A percentile compares a stretch with the other conserved stretches of the same genome.
Conservation (phyloP, 2,797 vertebrate species). For the Siniperca obscura region DNA sequence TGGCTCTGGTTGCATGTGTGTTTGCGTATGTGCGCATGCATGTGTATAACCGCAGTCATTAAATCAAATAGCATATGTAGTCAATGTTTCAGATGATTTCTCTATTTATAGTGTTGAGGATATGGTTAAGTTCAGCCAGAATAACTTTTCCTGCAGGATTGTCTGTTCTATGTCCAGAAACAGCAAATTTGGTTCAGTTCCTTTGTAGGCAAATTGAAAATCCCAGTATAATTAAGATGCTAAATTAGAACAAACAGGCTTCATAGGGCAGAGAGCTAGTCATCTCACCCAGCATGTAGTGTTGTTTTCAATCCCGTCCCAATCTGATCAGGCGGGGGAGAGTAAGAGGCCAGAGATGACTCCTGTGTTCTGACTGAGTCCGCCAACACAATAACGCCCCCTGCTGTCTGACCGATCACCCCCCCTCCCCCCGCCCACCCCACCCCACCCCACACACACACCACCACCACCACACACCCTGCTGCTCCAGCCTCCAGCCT, state of each 20-base stretch:
- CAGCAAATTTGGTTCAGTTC: constrained; percentile 51
- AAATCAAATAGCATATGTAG: constrained; percentile 75
- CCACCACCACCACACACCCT: constrained; percentile 13
- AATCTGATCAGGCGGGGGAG: constrained; percentile 48
- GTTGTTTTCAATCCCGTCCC: constrained; percentile 50
- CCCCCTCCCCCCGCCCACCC: neutral
- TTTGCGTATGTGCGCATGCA: constrained; percentile 13
- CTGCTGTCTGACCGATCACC: constrained; percentile 69
- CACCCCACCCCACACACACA: neutral
- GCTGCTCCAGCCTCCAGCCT: constrained; percentile 22
- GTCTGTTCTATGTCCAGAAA: constrained; percentile 75
- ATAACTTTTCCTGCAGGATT: constrained; percentile 34
- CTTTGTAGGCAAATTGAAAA: constrained; percentile 62
- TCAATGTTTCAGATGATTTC: constrained; percentile 69
- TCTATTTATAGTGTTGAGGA: constrained; percentile 75
- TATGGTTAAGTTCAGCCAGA: constrained; percentile 66
- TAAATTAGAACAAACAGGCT: constrained; percentile 73
- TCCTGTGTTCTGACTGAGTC: constrained; percentile 45
- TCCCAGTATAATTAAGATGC: constrained; percentile 57
- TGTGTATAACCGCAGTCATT: constrained; percentile 67
- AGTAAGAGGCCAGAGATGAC: constrained; percentile 46
- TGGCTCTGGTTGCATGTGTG: constrained; percentile 50
- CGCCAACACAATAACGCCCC: constrained; percentile 81
- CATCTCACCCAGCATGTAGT: constrained; percentile 35
- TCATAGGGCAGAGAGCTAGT: constrained; percentile 41